Percentiles rank a stretch among this genome's conserved stretches.
Conservation (phyloP, 2,888 invertebrate species). For the Hermaeophaga mercurialis region DNA sequence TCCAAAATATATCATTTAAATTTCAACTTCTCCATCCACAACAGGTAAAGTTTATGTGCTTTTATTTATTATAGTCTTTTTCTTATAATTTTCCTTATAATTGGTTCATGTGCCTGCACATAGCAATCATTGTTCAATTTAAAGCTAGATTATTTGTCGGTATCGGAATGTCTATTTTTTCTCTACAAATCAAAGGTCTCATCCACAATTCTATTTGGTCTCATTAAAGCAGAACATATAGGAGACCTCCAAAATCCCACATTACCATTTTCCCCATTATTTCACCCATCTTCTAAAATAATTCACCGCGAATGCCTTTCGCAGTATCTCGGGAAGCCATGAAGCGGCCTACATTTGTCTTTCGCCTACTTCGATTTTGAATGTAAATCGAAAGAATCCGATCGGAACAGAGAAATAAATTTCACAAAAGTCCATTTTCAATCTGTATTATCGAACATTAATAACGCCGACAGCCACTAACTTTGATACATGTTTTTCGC, state of each 20-base stretch:
- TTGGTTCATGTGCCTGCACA: too few relatives aligned
- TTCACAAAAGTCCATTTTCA: slow-evolving; percentile 52
- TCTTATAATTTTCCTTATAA: too few relatives aligned
- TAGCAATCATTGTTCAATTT: too few relatives aligned
- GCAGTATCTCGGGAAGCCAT: slow-evolving; percentile 29
- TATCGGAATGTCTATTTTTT: not conserved
- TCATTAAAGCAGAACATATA: slow-evolving; percentile 23
- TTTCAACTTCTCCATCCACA: too few relatives aligned
- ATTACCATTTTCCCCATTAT: slow-evolving; percentile 34
- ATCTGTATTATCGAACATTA: slow-evolving; percentile 53
- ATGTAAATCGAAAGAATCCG: slow-evolving; percentile 50
- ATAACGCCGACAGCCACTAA: slow-evolving; percentile 54
- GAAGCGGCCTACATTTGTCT: slow-evolving; percentile 46
- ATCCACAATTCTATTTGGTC: slow-evolving; percentile 4
- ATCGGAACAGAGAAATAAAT: slow-evolving; percentile 52
- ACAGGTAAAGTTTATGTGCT: too few relatives aligned
- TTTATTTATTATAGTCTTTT: too few relatives aligned
- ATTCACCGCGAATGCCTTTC: slow-evolving; percentile 30
- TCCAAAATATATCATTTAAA: too few relatives aligned
- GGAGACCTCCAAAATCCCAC: slow-evolving; percentile 16
- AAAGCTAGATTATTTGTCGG: too few relatives aligned
- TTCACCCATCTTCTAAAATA: slow-evolving; percentile 32
- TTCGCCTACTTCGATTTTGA: slow-evolving; percentile 42
- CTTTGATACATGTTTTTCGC: slow-evolving; percentile 52
- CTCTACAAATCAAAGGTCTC: slow-evolving; percentile 15